Conservation (phyloP, 2,888 invertebrate species). For the Quadroppia sp. region DNA sequence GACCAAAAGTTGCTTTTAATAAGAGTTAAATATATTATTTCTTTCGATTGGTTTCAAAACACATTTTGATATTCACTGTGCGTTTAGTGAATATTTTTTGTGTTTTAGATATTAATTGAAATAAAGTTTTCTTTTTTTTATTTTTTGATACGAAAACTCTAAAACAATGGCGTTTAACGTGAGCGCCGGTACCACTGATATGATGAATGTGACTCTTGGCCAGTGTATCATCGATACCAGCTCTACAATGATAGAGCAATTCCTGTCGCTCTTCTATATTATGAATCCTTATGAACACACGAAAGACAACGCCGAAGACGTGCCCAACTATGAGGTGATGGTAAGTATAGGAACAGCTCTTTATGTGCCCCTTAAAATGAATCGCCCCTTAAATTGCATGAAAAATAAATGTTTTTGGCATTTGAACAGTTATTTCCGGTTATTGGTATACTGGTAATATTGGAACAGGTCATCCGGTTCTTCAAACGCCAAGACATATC, state of each 20-base stretch:
- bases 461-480: conserved; percentile 36
- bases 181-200: too few species aligned
- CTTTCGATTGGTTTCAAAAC: too few species aligned
- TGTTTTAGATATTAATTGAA: too few species aligned
- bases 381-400: conserved; percentile 6
- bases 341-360: neutral
- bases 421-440: conserved; percentile 18
- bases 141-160: too few species aligned
- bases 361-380: neutral
- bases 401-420: neutral
- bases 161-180: too few species aligned
- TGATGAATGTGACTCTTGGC: too few species aligned
- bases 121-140: too few species aligned
- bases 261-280: neutral
- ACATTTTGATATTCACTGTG: too few species aligned
- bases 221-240: neutral
- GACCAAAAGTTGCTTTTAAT: too few species aligned
- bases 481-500: conserved; percentile 25
- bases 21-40: too few species aligned
- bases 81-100: too few species aligned
- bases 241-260: neutral
- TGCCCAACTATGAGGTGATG: conserved; percentile 39
- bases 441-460: conserved; percentile 16
- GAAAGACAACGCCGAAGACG: conserved; percentile 31
- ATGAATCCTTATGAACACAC: neutral